Percentiles rank a stretch among this genome's conserved stretches.
Conservation (phyloP, 2,113 vertebrate species). For the Cairina moschata region DNA sequence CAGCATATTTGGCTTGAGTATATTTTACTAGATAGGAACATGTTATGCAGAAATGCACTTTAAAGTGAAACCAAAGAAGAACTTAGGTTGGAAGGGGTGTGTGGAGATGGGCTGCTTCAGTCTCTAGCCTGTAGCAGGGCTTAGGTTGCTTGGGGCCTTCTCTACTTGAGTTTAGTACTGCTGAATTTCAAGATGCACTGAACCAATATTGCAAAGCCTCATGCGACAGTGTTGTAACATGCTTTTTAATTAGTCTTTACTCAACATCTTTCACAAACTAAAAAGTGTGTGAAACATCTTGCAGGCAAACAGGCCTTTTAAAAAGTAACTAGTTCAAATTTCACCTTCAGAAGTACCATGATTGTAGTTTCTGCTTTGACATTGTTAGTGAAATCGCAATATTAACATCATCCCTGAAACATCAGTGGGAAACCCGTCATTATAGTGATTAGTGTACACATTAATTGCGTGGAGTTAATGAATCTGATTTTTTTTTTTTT, state of each 20-base stretch:
- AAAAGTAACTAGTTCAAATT: neutral
- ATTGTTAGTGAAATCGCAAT: neutral
- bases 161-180: neutral
- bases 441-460: neutral
- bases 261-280: neutral
- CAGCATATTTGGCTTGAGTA: neutral
- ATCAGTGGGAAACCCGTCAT: neutral
- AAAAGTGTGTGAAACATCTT: neutral
- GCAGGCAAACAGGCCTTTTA: neutral
- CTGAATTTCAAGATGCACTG: neutral
- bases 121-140: neutral
- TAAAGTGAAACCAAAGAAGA: neutral
- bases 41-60: neutral
- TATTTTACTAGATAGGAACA: neutral
- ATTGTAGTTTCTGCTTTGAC: neutral
- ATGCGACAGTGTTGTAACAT: neutral
- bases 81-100: neutral
- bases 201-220: neutral
- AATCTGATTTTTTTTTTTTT: neutral
- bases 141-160: neutral
- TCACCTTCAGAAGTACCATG: neutral
- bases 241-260: neutral
- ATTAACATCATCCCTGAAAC: neutral
- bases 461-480: neutral
- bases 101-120: neutral